Evolutionary conservation across 1,140 invertebrate genomes (phyloP).

Genomic region (Ridgeia piscesae): DNA sequence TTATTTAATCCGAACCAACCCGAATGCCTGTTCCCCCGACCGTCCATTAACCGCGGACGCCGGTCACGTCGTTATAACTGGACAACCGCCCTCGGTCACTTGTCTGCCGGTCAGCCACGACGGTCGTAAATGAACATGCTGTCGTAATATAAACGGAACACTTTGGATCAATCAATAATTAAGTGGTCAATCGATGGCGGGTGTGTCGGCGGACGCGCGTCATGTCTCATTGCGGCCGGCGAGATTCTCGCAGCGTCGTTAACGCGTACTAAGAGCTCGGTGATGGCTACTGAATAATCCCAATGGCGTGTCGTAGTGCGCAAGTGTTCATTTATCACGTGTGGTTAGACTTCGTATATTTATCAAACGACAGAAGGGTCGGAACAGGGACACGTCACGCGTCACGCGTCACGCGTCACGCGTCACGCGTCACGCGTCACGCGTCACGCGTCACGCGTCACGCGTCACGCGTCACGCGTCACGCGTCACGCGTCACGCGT

Average conservation of each 20-base stretch:
- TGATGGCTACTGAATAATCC: background rate
- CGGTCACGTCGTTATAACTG: background rate
- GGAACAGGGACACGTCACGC: background rate
- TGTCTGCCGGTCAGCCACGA: background rate
- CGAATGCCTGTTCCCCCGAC: background rate
- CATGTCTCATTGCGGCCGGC: background rate
- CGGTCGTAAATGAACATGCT: background rate
- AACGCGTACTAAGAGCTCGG: background rate
- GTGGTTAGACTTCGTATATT: background rate
- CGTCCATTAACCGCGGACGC: background rate
- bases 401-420: background rate
- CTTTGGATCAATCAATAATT: conserved; percentile 6
- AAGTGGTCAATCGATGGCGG: background rate
- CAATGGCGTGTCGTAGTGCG: no score
- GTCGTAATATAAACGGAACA: background rate
- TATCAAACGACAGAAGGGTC: background rate
- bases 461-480: background rate
- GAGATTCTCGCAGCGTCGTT: background rate
- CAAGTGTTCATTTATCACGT: background rate
- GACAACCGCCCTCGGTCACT: background rate
- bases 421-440: background rate
- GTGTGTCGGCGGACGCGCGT: background rate
- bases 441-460: background rate
- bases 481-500: background rate
- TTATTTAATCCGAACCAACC: background rate